Evolutionary conservation across 2,888 invertebrate genomes (phyloP).

Genomic region (Drosophila kanekoi): DNA sequence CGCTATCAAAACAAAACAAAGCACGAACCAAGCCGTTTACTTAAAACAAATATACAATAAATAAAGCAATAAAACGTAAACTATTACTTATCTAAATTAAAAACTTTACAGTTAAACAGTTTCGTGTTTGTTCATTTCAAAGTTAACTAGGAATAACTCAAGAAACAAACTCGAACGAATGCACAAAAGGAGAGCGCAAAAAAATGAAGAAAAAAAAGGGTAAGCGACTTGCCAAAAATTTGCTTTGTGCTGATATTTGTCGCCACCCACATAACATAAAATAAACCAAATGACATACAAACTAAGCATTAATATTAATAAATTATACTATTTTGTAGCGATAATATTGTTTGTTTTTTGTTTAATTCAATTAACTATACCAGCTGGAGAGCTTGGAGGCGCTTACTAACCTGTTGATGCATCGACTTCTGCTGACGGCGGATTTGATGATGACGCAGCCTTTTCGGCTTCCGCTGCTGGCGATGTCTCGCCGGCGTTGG

Average conservation of each 20-base stretch:
- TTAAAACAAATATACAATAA: neutral
- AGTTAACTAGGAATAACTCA: too few relatives aligned
- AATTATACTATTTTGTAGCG: slow-evolving; percentile 5
- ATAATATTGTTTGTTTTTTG: slow-evolving; percentile 4
- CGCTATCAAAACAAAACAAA: neutral
- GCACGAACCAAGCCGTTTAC: neutral
- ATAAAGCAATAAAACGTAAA: too few relatives aligned
- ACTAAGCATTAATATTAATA: slow-evolving; percentile 8
- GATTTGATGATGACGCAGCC: neutral
- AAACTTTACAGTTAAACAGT: too few relatives aligned
- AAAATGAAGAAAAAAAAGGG: too few relatives aligned
- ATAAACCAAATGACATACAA: slow-evolving; percentile 6
- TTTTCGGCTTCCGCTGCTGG: neutral
- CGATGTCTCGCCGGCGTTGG: slow-evolving; percentile 3
- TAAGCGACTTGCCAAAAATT: too few relatives aligned
- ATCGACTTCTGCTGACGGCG: neutral
- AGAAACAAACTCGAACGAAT: too few relatives aligned
- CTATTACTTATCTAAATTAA: too few relatives aligned
- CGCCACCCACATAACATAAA: neutral
- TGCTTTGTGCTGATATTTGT: neutral
- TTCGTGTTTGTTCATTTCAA: too few relatives aligned
- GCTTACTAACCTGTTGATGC: slow-evolving; percentile 39
- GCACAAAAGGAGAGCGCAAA: neutral
- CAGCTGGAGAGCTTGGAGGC: slow-evolving; percentile 1
- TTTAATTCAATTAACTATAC: slow-evolving; percentile 15